Evolutionary conservation across 2,888 invertebrate species (phyloP), one percentile per base, ranked within the genome.

Genomic region (Carterocephalus palaemon): DNA sequence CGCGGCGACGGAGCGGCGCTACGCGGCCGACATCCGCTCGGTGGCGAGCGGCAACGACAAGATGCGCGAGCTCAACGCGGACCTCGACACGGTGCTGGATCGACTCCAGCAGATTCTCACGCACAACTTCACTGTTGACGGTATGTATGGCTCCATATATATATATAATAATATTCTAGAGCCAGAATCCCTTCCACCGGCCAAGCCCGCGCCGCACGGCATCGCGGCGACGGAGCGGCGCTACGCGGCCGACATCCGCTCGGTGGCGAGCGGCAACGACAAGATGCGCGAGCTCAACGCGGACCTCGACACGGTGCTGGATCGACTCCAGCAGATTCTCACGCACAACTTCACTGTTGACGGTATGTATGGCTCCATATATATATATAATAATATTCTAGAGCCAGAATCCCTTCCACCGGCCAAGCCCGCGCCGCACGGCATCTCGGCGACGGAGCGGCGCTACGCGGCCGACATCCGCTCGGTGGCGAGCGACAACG

Each of bases 61-160:
- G 56, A 84, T 88, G 71, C 75, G 74, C 54, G 88, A 88, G 23
- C 82, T 90, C 36, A 91, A 91, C 55, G 91, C 90, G 1, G 92
- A 92, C 62, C 67, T 93, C 3, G 92, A 92, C 62, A 90, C 91
- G 2, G 92, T 92, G 10, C 65, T 93, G 37, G 91, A 91, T 19
- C 87, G 92, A 51, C 73, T 93, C 53, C 92, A 92, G 68, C 91
- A 92, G 71, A 92, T 92, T 74, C 73, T 93, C 39, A 90, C 91
- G 1, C 90, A 91, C 54, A 92, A 92, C 64, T 91, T 91, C 58
- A 84, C 89, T 49, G 77, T 91, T 51, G 92, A 92, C 57, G 90
- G 90, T 90, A 60, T 73, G 68, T 51, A 16, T 15, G 2, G n/a
- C n/a, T n/a, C n/a, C n/a, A n/a, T n/a, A n/a, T n/a, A n/a, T n/a